A percentile compares a stretch with the other conserved stretches of the same genome.
These are phyloP conservation scores for Stenurella melanura DNA, from an alignment of 2,888 invertebrate species.

Conservation along the genomic window DNA sequence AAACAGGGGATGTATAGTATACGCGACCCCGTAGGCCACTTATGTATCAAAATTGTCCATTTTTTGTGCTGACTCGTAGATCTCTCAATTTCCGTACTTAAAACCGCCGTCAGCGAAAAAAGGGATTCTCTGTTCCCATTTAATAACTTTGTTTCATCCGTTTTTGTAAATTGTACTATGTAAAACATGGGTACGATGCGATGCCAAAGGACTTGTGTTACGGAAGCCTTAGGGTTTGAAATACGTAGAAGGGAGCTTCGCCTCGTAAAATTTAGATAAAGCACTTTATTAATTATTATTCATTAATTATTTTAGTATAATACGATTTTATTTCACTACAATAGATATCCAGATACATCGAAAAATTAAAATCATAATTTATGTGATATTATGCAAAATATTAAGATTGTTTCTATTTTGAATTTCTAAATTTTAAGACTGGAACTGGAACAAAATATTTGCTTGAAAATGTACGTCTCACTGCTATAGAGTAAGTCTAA, in stretches of 20 bases:
- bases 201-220: not conserved
- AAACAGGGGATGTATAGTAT: not conserved
- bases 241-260: not conserved
- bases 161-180: not conserved
- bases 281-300: too few species aligned
- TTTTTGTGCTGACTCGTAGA: not conserved
- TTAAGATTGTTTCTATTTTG: too few species aligned
- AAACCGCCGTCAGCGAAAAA: not conserved
- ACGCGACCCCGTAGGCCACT: not conserved
- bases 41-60: not conserved
- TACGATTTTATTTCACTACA: too few species aligned
- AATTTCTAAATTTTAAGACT: too few species aligned
- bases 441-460: too few species aligned
- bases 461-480: too few species aligned
- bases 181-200: not conserved
- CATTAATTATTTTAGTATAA: too few species aligned
- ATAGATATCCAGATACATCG: too few species aligned
- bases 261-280: not conserved
- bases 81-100: not conserved
- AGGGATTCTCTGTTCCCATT: conserved; percentile 1
- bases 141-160: not conserved
- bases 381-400: too few species aligned
- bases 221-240: not conserved
- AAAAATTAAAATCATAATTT: too few species aligned
- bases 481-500: too few species aligned